These are phyloP conservation scores for roundworm (Caenorhabditis elegans) DNA, from an alignment of 1,140 invertebrate species.

Conservation along the genomic window DNA sequence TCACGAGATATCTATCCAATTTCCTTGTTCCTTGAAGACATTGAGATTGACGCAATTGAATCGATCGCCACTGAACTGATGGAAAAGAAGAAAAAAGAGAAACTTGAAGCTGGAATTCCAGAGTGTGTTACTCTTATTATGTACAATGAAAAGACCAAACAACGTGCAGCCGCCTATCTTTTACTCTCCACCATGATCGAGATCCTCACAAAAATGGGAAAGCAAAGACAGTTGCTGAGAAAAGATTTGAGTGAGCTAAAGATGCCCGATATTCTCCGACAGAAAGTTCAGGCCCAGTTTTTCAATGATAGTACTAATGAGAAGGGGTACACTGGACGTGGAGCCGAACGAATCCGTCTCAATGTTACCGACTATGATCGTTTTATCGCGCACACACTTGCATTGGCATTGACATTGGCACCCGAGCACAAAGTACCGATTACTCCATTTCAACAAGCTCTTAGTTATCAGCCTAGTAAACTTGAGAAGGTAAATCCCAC, in stretches of 20 bases:
- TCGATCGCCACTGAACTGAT: background rate
- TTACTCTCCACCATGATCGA: background rate
- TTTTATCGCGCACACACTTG: background rate
- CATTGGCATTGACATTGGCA: background rate
- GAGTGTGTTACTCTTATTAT: background rate
- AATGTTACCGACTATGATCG: constrained; percentile 6
- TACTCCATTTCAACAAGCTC: background rate
- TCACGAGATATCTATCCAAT: background rate
- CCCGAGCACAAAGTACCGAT: background rate
- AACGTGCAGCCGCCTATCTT: background rate
- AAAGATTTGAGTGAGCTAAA: background rate
- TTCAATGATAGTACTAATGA: background rate
- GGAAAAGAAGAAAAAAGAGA: background rate
- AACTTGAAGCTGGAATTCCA: background rate
- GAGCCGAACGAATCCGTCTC: background rate
- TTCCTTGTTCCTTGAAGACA: background rate
- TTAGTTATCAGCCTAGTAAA: background rate
- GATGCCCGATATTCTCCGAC: background rate
- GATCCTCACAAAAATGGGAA: background rate
- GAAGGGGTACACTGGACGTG: background rate
- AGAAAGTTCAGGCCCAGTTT: background rate
- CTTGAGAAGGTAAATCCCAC: background rate
- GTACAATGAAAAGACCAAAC: background rate
- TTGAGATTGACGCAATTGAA: background rate
- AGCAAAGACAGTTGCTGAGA: background rate